phyloP scores from a whole-genome alignment of 2,113 vertebrate species.

The Callipepla californica region DNA sequence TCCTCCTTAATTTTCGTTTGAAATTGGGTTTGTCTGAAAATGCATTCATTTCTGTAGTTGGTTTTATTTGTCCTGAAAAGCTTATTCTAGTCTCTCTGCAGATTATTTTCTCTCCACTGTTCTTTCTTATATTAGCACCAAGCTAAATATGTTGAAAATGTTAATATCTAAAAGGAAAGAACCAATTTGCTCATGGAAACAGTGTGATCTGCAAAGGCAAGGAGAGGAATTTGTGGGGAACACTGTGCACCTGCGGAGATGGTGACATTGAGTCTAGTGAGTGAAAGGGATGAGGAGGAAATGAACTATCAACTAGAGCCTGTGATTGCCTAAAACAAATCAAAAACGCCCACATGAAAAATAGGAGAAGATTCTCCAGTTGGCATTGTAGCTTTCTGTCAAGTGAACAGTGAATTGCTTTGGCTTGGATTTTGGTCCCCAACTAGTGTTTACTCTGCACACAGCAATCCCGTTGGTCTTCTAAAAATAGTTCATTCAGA shows the following conservation, averaged over 20 bases:
- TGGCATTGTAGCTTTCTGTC: background rate
- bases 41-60: background rate
- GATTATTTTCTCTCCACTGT: background rate
- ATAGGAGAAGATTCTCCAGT: background rate
- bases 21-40: background rate
- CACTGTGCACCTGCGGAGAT: background rate
- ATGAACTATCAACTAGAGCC: background rate
- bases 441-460: conserved; percentile 19
- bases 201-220: background rate
- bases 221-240: background rate
- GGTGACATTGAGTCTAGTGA: background rate
- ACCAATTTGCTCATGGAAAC: background rate
- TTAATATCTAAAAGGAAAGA: conserved; percentile 26
- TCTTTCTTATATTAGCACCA: conserved; percentile 13
- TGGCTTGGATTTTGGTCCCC: conserved; percentile 7
- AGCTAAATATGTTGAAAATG: conserved; percentile 26
- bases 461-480: background rate
- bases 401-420: conserved; percentile 11
- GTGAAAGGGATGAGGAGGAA: background rate
- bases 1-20: background rate
- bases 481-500: conserved; percentile 39
- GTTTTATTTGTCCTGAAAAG: background rate
- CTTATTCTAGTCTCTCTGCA: background rate
- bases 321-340: background rate
- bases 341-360: background rate